A percentile compares a stretch with the other conserved stretches of the same genome.
phyloP scores from a whole-genome alignment of 2,113 vertebrate genomes.

The human (Homo sapiens) region DNA sequence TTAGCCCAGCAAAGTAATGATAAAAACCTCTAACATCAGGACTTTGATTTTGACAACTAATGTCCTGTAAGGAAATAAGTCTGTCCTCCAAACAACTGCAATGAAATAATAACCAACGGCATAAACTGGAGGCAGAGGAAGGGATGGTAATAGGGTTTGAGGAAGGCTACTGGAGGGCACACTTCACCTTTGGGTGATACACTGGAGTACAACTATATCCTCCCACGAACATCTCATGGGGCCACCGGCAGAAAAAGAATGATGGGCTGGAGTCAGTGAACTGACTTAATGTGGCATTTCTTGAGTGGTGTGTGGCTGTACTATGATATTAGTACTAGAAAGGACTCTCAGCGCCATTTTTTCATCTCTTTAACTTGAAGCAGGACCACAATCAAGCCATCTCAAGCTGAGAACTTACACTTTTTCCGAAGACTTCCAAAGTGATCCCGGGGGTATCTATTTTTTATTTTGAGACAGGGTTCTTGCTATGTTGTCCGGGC shows the following conservation, averaged over 20 bases:
- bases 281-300: slow-evolving; percentile 14
- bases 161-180: background rate
- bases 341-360: background rate
- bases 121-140: background rate
- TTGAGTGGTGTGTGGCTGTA: background rate
- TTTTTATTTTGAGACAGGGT: too few species aligned
- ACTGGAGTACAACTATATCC: background rate
- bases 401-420: background rate
- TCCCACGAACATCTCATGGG: background rate
- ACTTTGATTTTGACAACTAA: slow-evolving; percentile 25
- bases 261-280: background rate
- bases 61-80: background rate
- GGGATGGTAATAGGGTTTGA: background rate
- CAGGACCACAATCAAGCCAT: background rate
- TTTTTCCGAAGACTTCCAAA: slow-evolving; percentile 8
- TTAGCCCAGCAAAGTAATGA: background rate
- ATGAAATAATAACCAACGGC: background rate
- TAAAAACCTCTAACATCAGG: background rate
- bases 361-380: background rate
- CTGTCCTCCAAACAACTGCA: background rate
- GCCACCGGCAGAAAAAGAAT: background rate
- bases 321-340: background rate
- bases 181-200: background rate
- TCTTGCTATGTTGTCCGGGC: too few species aligned
- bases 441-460: background rate